phyloP scores from a whole-genome alignment of 2,797 vertebrate genomes.

The Chelmon rostratus region DNA sequence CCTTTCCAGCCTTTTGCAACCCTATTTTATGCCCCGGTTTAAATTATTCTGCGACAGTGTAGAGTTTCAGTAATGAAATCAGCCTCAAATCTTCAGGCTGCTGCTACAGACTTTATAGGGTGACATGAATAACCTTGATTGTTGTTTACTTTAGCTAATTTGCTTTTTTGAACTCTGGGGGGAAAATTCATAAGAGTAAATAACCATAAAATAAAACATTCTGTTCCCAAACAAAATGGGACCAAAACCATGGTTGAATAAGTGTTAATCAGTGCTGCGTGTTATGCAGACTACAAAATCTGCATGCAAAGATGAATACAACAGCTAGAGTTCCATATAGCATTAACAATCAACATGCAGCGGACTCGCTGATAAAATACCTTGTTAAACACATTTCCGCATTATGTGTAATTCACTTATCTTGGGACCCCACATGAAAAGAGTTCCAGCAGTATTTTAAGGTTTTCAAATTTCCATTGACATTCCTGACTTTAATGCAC shows the following conservation, averaged over 20 bases:
- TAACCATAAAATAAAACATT: conserved; percentile 56
- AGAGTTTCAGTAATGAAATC: conserved; percentile 61
- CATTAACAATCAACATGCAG: conserved; percentile 1
- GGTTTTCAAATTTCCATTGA: conserved; percentile 34
- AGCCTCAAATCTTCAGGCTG: conserved; percentile 53
- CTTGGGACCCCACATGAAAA: not conserved
- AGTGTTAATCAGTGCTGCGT: conserved; percentile 54
- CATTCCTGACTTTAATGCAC: conserved; percentile 37
- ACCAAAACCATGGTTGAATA: conserved; percentile 36
- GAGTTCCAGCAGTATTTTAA: conserved; percentile 5
- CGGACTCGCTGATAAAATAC: not conserved
- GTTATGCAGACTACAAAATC: conserved; percentile 33
- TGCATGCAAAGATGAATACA: conserved; percentile 16
- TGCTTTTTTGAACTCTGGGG: conserved; percentile 53
- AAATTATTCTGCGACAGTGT: conserved; percentile 57
- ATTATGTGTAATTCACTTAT: not conserved
- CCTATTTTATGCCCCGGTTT: conserved; percentile 50
- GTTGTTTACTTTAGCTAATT: conserved; percentile 73
- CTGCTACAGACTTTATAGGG: conserved; percentile 49
- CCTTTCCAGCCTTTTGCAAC: conserved; percentile 33
- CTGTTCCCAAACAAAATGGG: conserved; percentile 50
- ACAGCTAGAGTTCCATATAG: not conserved
- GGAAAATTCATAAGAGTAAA: conserved; percentile 52
- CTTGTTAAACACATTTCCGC: conserved; percentile 13
- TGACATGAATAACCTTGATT: conserved; percentile 70